These are phyloP conservation scores for Argyrosomus regius DNA, from an alignment of 2,797 vertebrate species.

Conservation along the genomic window DNA sequence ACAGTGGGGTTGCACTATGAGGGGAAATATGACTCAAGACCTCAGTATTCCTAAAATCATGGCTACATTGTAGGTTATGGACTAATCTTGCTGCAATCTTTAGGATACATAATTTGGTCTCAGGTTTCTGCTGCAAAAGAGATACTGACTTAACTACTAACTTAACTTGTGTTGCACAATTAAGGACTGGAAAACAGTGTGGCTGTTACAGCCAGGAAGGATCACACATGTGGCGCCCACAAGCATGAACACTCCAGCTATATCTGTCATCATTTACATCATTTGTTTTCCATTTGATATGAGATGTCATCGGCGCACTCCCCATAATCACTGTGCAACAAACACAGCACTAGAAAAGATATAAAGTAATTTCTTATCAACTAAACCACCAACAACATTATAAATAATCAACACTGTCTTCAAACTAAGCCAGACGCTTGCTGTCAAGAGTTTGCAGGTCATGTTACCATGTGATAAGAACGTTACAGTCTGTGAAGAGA, in stretches of 20 bases:
- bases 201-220: neutral
- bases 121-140: neutral
- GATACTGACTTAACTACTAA: neutral
- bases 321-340: neutral
- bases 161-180: neutral
- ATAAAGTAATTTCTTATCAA: neutral
- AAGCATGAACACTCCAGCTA: neutral
- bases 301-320: neutral
- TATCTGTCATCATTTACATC: neutral
- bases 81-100: neutral
- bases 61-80: neutral
- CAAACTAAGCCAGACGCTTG: neutral
- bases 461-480: neutral
- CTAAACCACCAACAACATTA: neutral
- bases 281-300: constrained; percentile 25
- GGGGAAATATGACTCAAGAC: neutral
- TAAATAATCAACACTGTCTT: neutral
- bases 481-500: constrained; percentile 10
- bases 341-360: constrained; percentile 1
- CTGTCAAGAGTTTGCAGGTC: neutral
- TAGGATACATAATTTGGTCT: neutral
- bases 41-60: constrained; percentile 2
- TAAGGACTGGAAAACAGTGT: too few species aligned
- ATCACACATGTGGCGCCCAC: constrained; percentile 23
- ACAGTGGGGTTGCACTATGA: neutral